Evolutionary conservation across 2,113 vertebrate genomes (phyloP).

Genomic region (Melanostigma gelatinosum): DNA sequence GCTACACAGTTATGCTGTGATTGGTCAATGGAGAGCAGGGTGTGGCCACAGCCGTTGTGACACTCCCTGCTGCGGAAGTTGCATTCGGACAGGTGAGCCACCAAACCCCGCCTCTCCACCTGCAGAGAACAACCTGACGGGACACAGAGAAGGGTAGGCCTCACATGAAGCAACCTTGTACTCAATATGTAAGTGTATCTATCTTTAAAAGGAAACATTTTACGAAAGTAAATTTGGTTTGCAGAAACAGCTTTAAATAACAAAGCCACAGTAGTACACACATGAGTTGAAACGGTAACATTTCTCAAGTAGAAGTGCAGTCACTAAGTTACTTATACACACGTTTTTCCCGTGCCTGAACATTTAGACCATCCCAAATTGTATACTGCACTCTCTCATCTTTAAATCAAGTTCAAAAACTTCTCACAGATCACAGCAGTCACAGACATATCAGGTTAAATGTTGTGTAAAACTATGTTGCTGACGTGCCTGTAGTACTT

Average conservation of each 20-base stretch:
- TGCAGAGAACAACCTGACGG: conserved; percentile 84
- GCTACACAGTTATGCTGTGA: conserved; percentile 88
- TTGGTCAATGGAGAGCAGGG: conserved; percentile 81
- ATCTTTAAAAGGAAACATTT: not conserved
- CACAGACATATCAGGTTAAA: not conserved
- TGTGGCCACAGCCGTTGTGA: conserved; percentile 87
- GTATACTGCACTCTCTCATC: not conserved
- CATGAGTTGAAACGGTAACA: not conserved
- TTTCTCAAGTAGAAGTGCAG: not conserved
- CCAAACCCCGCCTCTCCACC: conserved; percentile 84
- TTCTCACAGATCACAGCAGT: conserved; percentile 23
- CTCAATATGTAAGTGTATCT: not conserved
- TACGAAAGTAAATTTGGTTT: not conserved
- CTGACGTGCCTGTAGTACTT: not conserved
- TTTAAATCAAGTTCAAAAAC: not conserved
- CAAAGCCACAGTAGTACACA: not conserved
- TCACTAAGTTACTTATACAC: not conserved
- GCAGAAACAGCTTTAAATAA: not conserved
- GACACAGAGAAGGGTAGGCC: not conserved
- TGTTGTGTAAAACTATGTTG: not conserved
- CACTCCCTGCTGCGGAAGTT: conserved; percentile 86
- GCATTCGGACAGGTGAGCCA: conserved; percentile 86
- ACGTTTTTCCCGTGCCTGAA: not conserved
- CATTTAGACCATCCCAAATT: not conserved
- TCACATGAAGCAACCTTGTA: not conserved